Evolutionary conservation across 1,140 invertebrate genomes (phyloP).

Genomic region (Sesamia nonagrioides): DNA sequence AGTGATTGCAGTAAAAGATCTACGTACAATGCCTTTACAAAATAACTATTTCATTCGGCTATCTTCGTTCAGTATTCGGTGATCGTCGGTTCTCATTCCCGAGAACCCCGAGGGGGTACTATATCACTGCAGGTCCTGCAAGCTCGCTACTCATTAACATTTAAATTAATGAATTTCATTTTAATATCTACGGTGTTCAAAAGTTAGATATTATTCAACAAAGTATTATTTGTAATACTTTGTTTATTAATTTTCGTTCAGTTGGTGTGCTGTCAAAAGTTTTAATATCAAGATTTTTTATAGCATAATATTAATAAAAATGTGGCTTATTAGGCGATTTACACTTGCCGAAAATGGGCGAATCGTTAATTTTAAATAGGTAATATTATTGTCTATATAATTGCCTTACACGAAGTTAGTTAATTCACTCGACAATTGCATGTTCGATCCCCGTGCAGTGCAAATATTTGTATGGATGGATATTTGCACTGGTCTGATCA

Average conservation of each 20-base stretch:
- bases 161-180: conserved; percentile 79
- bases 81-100: background rate
- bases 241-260: background rate
- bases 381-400: too few species aligned
- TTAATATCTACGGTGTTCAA: conserved; percentile 58
- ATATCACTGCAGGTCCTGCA: conserved; percentile 61
- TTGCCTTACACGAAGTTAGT: too few species aligned
- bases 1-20: too few species aligned
- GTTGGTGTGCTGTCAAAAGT: background rate
- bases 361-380: too few species aligned
- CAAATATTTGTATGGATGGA: too few species aligned
- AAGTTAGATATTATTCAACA: background rate
- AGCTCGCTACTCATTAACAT: conserved; percentile 71
- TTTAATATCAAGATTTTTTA: background rate
- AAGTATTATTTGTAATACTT: background rate
- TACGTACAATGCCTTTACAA: background rate
- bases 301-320: too few species aligned
- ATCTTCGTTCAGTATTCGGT: background rate
- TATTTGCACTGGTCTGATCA: too few species aligned
- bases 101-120: conserved; percentile 62
- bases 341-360: too few species aligned
- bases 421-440: too few species aligned
- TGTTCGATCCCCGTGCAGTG: too few species aligned
- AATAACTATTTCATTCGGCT: background rate
- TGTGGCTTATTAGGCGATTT: too few species aligned